Evolutionary conservation across 2,113 vertebrate genomes (phyloP).

Genomic region (Sardina pilchardus): DNA sequence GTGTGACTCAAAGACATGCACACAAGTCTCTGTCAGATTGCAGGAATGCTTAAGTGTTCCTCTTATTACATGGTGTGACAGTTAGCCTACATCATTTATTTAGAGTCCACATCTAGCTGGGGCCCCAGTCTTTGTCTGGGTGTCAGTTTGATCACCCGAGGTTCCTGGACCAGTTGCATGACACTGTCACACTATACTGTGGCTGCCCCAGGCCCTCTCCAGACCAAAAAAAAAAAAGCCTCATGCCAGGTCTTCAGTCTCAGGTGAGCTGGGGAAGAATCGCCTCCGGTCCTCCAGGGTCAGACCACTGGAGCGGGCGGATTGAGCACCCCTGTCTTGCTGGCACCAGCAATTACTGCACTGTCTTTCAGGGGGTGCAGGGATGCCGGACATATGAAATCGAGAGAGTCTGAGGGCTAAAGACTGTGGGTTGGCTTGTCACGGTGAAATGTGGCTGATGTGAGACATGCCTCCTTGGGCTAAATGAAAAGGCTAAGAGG

Average conservation of each 20-base stretch:
- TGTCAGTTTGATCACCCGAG: slow-evolving; percentile 54
- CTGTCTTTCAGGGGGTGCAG: slow-evolving; percentile 51
- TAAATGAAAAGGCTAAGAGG: background rate
- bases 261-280: slow-evolving; percentile 11
- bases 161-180: slow-evolving; percentile 50
- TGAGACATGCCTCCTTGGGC: background rate
- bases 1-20: slow-evolving; percentile 9
- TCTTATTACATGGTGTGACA: slow-evolving; percentile 16
- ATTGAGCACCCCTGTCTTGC: background rate
- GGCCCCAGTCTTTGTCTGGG: slow-evolving; percentile 50
- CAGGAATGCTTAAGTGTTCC: background rate
- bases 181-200: slow-evolving; percentile 55
- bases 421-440: background rate
- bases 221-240: slow-evolving; percentile 41
- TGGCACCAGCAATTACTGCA: slow-evolving; percentile 60
- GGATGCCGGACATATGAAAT: slow-evolving; percentile 50
- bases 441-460: background rate
- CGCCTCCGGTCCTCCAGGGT: background rate
- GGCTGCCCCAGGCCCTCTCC: slow-evolving; percentile 40
- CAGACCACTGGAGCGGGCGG: background rate
- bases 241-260: slow-evolving; percentile 7
- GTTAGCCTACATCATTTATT: slow-evolving; percentile 34
- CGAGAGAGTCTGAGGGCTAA: background rate
- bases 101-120: slow-evolving; percentile 27
- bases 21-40: background rate